A percentile compares a stretch with the other conserved stretches of the same genome.
Evolutionary conservation across 2,113 vertebrate genomes (phyloP).

Genomic region (Pelobates fuscus): DNA sequence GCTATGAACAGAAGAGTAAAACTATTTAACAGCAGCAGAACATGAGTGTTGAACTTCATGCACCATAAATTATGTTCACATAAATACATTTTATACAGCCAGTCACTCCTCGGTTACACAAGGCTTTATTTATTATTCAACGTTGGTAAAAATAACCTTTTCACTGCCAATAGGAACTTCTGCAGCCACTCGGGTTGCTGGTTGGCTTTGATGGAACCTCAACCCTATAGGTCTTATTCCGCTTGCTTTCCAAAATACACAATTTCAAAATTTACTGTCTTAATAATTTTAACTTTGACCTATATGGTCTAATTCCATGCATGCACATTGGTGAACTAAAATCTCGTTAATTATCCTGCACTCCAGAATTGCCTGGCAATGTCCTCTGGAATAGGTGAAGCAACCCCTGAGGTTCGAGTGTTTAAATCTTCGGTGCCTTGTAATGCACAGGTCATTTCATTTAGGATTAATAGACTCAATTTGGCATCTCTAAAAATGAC

Average conservation of each 20-base stretch:
- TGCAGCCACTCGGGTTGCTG: conserved; percentile 28
- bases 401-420: conserved; percentile 71
- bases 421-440: conserved; percentile 71
- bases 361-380: conserved; percentile 52
- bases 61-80: conserved; percentile 43
- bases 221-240: conserved; percentile 20
- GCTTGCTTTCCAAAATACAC: conserved; percentile 42
- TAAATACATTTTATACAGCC: conserved; percentile 31
- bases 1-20: conserved; percentile 34
- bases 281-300: conserved; percentile 51
- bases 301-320: conserved; percentile 53
- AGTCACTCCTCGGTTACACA: conserved; percentile 25
- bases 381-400: conserved; percentile 67
- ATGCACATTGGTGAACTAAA: conserved; percentile 53
- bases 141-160: conserved; percentile 32
- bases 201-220: conserved; percentile 27
- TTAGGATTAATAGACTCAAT: conserved; percentile 74
- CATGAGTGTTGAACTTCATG: conserved; percentile 50
- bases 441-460: conserved; percentile 75
- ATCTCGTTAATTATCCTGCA: conserved; percentile 58
- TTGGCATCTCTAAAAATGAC: conserved; percentile 76
- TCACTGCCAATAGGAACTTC: conserved; percentile 33
- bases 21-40: conserved; percentile 38
- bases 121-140: conserved; percentile 44
- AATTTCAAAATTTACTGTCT: conserved; percentile 31